These are phyloP conservation scores for Chinchilla lanigera DNA, from an alignment of 2,113 vertebrate species.

Conservation along the genomic window DNA sequence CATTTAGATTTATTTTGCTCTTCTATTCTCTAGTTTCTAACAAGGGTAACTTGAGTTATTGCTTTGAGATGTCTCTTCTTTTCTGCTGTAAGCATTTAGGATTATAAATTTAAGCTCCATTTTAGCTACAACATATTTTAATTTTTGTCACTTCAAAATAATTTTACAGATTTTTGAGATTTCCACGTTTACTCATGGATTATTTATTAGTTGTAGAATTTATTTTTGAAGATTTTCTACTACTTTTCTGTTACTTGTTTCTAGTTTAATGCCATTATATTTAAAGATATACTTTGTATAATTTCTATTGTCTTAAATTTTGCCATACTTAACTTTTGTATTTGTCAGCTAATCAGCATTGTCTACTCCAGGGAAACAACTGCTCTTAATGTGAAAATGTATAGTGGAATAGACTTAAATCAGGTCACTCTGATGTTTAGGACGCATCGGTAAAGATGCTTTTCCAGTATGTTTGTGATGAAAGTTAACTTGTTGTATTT, in stretches of 20 bases:
- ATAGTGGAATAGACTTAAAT: constrained; percentile 21
- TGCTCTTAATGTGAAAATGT: background rate
- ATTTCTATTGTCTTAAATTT: constrained; percentile 29
- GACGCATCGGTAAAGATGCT: background rate
- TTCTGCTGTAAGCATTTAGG: background rate
- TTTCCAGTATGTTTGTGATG: background rate
- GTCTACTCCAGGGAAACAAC: background rate
- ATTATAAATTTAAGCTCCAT: background rate
- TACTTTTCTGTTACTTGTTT: background rate
- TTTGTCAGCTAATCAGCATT: background rate
- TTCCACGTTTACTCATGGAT: background rate
- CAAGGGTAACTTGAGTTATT: background rate
- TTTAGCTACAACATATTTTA: background rate
- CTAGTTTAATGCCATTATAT: background rate
- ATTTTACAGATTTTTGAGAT: background rate
- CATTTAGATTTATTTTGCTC: background rate
- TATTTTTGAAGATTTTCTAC: background rate
- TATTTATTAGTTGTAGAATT: background rate
- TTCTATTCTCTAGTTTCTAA: background rate
- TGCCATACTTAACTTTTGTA: constrained; percentile 13
- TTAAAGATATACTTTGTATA: background rate
- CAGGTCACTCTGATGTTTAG: background rate
- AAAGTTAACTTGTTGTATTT: background rate
- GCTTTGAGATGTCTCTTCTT: background rate
- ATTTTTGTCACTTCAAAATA: constrained; percentile 34